Conservation (phyloP, 2,888 invertebrate genomes). For the Drosophila setosimentum region DNA sequence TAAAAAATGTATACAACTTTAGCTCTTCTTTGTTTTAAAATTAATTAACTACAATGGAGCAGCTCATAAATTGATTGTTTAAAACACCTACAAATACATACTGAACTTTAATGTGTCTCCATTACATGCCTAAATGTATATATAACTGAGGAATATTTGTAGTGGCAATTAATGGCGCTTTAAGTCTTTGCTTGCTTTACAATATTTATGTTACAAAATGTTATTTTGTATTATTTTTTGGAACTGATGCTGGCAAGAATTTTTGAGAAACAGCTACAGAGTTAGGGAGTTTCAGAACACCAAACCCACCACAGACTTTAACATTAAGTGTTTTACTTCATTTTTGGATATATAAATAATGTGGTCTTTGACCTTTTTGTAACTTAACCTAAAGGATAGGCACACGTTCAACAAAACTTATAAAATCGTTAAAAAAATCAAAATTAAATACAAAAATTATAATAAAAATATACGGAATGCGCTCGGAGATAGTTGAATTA, state of each 20-base stretch:
- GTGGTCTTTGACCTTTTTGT: conserved; percentile 64
- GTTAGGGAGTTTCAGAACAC: conserved; percentile 51
- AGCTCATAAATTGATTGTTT: conserved; percentile 35
- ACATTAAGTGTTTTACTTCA: conserved; percentile 16
- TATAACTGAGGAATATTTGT: conserved; percentile 54
- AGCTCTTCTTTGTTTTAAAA: conserved; percentile 17
- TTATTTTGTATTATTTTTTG: conserved; percentile 12
- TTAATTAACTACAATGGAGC: conserved; percentile 39
- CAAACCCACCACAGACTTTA: conserved; percentile 50
- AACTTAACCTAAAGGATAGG: conserved; percentile 51
- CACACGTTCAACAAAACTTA: conserved; percentile 44
- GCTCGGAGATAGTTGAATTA: conserved; percentile 47
- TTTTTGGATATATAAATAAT: conserved; percentile 47
- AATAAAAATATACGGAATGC: conserved; percentile 63
- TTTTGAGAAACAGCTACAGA: conserved; percentile 50
- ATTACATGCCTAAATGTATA: conserved; percentile 29
- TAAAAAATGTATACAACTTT: conserved; percentile 68
- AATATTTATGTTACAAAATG: conserved; percentile 20
- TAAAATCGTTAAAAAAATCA: conserved; percentile 26
- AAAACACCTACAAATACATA: conserved; percentile 40
- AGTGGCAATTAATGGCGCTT: conserved; percentile 69
- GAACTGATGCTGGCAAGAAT: conserved; percentile 69
- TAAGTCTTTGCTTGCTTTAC: conserved; percentile 74
- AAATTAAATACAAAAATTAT: conserved; percentile 23
- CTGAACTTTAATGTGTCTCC: conserved; percentile 24